Conservation (phyloP, 2,888 invertebrate species). For the Malthinus flaveolus region DNA sequence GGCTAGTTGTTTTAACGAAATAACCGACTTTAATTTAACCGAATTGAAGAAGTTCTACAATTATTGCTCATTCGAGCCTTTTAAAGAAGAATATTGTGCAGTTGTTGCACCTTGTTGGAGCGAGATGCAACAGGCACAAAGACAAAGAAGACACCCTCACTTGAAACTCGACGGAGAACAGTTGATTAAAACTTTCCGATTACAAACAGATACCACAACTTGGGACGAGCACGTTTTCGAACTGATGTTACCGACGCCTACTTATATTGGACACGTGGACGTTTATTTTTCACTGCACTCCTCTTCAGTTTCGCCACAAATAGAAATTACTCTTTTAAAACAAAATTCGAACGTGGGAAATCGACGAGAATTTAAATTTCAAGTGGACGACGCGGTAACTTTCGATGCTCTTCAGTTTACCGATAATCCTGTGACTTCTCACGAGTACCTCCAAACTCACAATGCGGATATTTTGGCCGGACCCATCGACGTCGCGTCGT, state of each 20-base stretch:
- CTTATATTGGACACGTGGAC: constrained; percentile 86
- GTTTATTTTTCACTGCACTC: constrained; percentile 83
- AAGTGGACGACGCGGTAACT: constrained; percentile 59
- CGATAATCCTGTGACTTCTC: constrained; percentile 78
- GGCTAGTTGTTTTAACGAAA: constrained; percentile 45
- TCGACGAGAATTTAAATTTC: constrained; percentile 40
- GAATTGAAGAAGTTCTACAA: constrained; percentile 66
- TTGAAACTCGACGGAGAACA: constrained; percentile 69
- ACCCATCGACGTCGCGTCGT: constrained; percentile 79
- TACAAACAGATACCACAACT: constrained; percentile 84
- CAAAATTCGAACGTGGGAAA: constrained; percentile 69
- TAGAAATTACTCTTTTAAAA: constrained; percentile 65
- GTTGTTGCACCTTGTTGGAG: constrained; percentile 94
- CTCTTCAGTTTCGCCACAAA: constrained; percentile 75
- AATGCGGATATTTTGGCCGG: constrained; percentile 91
- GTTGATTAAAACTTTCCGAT: constrained; percentile 83
- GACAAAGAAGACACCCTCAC: constrained; percentile 84
- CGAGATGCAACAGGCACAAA: constrained; percentile 88
- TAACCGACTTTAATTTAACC: constrained; percentile 38
- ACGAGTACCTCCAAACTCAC: constrained; percentile 82
- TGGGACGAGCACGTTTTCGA: constrained; percentile 95
- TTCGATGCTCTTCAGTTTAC: constrained; percentile 51
- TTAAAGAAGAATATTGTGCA: constrained; percentile 74
- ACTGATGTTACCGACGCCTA: constrained; percentile 78
- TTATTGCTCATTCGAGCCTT: constrained; percentile 75